A percentile compares a stretch with the other conserved stretches of the same genome.
Conservation (phyloP, 2,888 invertebrate species). For the Calameuta filiformis region DNA sequence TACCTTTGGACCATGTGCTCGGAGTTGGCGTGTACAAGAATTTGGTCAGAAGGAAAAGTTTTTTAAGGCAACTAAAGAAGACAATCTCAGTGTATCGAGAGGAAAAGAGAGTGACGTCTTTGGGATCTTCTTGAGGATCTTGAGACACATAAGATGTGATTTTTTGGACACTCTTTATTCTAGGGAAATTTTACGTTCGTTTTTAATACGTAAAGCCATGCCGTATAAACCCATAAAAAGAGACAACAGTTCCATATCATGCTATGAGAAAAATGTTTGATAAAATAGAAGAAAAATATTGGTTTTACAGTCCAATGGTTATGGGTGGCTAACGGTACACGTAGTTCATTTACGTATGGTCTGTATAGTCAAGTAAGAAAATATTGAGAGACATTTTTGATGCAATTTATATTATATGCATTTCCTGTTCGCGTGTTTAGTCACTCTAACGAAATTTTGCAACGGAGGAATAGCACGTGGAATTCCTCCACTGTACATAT, state of each 20-base stretch:
- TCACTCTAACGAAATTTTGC: not conserved
- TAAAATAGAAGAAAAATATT: no score
- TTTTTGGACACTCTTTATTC: no score
- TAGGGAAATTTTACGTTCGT: no score
- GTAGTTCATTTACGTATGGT: not conserved
- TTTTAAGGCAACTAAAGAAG: not conserved
- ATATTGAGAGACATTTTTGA: not conserved
- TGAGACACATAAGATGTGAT: no score
- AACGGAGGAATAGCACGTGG: not conserved
- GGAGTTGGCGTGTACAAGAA: not conserved
- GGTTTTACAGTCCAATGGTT: no score
- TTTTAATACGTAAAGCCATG: no score
- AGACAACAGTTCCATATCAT: no score
- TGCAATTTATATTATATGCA: not conserved
- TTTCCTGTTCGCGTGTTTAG: not conserved
- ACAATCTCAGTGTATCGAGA: not conserved
- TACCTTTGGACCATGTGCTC: not conserved
- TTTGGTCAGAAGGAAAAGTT: not conserved
- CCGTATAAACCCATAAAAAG: no score
- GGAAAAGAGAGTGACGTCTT: not conserved
- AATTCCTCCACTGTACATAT: not conserved
- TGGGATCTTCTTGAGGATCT: no score
- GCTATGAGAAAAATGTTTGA: no score
- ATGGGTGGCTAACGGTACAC: not conserved
- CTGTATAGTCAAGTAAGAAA: not conserved